phyloP scores from a whole-genome alignment of 1,140 invertebrate species.

The Meloidogyne chitwoodi region DNA sequence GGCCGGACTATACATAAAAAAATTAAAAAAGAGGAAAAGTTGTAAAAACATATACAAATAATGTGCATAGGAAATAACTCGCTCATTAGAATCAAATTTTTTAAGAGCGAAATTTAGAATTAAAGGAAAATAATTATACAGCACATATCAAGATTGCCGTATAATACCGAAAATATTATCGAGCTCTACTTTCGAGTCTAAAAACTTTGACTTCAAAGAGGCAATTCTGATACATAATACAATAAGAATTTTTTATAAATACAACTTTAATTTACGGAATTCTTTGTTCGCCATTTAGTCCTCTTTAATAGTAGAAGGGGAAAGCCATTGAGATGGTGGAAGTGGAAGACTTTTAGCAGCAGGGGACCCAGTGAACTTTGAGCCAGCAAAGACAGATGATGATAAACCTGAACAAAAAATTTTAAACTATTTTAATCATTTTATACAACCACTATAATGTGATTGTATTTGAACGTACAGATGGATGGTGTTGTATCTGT shows the following conservation, averaged over 20 bases:
- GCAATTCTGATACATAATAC: too few relatives aligned
- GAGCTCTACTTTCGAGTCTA: too few relatives aligned
- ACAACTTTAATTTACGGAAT: background rate
- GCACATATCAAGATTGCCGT: background rate
- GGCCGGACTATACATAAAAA: background rate
- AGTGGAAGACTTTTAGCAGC: slow-evolving; percentile 31
- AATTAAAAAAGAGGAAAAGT: background rate
- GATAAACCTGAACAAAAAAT: slow-evolving; percentile 1
- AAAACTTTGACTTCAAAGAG: too few relatives aligned
- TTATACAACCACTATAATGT: background rate
- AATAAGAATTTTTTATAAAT: background rate
- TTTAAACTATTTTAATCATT: too few relatives aligned
- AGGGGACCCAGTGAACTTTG: slow-evolving; percentile 30
- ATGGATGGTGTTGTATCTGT: background rate
- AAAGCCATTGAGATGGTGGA: slow-evolving; percentile 29
- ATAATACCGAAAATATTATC: too few relatives aligned
- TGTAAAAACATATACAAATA: background rate
- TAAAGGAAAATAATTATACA: slow-evolving; percentile 19
- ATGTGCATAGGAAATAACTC: background rate
- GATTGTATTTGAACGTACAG: too few relatives aligned
- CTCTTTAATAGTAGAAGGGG: background rate
- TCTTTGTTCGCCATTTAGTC: background rate
- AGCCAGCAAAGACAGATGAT: slow-evolving; percentile 28
- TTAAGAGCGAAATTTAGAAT: slow-evolving; percentile 20
- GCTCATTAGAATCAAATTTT: slow-evolving; percentile 27